Evolutionary conservation across 2,888 invertebrate genomes (phyloP).

Genomic region (Trichogramma dendrolimi): DNA sequence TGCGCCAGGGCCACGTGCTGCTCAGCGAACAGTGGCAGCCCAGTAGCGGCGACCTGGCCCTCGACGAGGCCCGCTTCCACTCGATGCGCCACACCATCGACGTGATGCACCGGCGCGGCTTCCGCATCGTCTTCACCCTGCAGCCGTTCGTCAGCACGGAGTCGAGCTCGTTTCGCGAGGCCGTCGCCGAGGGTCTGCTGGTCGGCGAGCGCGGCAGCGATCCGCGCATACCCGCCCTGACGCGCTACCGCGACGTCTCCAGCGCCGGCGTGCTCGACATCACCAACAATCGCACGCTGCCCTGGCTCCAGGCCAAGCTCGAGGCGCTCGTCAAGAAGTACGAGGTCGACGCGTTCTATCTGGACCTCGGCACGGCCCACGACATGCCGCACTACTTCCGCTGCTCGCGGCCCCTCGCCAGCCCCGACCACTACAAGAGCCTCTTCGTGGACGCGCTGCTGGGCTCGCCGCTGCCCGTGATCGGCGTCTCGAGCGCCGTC

Average conservation of each 20-base stretch:
- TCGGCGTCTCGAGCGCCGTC: constrained; percentile 81
- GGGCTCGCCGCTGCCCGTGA: constrained; percentile 61
- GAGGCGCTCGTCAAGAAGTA: constrained; percentile 67
- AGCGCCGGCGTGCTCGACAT: constrained; percentile 84
- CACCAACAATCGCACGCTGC: constrained; percentile 74
- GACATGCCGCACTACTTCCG: constrained; percentile 84
- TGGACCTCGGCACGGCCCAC: constrained; percentile 77
- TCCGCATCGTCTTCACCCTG: constrained; percentile 81
- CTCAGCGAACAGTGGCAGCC: constrained; percentile 82
- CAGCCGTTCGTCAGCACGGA: constrained; percentile 88
- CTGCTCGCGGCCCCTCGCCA: constrained; percentile 67
- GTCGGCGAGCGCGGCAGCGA: constrained; percentile 78
- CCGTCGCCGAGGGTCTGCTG: constrained; percentile 69
- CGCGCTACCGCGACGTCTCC: constrained; percentile 70
- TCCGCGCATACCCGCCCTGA: constrained; percentile 75
- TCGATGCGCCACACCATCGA: constrained; percentile 74
- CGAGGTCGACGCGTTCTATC: constrained; percentile 79
- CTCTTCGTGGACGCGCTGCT: constrained; percentile 64
- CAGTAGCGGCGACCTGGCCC: constrained; percentile 77
- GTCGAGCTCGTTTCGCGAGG: constrained; percentile 75
- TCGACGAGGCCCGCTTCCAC: constrained; percentile 76
- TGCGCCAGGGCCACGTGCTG: constrained; percentile 74
- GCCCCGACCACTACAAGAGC: constrained; percentile 80
- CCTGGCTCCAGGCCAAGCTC: constrained; percentile 75
- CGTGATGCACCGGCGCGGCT: constrained; percentile 74